These are phyloP conservation scores for Caretta caretta DNA, from an alignment of 2,113 vertebrate species.

Conservation along the genomic window DNA sequence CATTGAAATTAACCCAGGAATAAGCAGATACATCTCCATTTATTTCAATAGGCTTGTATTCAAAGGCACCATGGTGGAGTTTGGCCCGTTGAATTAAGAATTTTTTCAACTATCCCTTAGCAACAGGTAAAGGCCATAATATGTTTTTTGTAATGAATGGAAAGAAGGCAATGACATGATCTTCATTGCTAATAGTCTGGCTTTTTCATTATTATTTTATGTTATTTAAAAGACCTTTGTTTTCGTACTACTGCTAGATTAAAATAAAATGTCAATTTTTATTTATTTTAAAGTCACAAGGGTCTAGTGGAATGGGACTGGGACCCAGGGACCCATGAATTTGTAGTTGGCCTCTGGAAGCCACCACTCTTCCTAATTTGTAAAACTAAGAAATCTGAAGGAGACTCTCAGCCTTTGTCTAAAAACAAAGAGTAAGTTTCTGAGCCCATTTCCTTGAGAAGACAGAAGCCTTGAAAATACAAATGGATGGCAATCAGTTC, in stretches of 20 bases:
- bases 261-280: neutral
- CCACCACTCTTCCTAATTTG: neutral
- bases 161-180: neutral
- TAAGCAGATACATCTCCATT: neutral
- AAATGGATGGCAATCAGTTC: neutral
- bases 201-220: neutral
- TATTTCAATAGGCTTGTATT: neutral
- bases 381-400: neutral
- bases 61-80: neutral
- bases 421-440: neutral
- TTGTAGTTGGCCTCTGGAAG: neutral
- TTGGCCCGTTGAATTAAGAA: neutral
- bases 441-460: neutral
- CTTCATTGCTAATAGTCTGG: neutral
- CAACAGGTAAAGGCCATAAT: neutral
- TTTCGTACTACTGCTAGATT: neutral
- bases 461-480: neutral
- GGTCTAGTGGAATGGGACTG: neutral
- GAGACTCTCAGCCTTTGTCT: neutral
- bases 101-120: neutral
- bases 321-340: neutral
- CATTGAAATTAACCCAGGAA: neutral
- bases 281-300: neutral
- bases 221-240: neutral
- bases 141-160: neutral